Evolutionary conservation across 2,113 vertebrate species (phyloP), one percentile per base, ranked within the genome.

Genomic region (Miniopterus natalensis): DNA sequence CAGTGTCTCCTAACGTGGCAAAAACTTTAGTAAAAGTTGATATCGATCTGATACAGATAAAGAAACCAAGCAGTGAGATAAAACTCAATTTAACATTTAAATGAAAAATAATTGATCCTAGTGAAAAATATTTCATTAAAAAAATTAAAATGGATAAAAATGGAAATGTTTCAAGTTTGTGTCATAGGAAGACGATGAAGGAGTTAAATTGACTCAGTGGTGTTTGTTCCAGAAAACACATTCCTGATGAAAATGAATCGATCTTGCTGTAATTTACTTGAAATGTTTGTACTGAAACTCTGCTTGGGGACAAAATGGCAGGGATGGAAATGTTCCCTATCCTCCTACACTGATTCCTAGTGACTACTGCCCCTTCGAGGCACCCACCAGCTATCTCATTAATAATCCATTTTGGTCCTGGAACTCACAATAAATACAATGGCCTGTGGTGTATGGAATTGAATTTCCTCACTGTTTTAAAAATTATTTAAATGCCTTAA

Each of bases 381-480:
- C 27, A 7, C 42, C 27, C 23, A 42, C 1, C 2, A 75, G 29
- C 36, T 17, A 14, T 87, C 63, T 88, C n/a, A 74, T 83, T 51
- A 78, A 57, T 57, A 57, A 79, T 83, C 14, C 5, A 5, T 75
- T 80, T 88, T 88, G 31, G 6, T 88, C 81, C 57, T 85, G 12
- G 61, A 31, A 23, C 57, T 79, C 8, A 45, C 14, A 74, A 51
- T 59, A 47, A 96, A 84, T 61, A 90, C 77, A 77, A 36, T 63
- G 75, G 3, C 23, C 84, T 74, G 51, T 61, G 36, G 21, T 18
- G 18, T 57, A 15, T 77, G 20, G 42, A 77, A 77, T 0, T 74
- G 59, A 63, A 47, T 80, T 90, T 94, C 55, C 20, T 95, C 77
- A 63, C 36, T 63, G 42, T 55, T 95, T 75, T 84, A 71, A 96